Base-by-base conservation (phyloP, 2,113 vertebrate species). In the Camelus dromedarius region DNA sequence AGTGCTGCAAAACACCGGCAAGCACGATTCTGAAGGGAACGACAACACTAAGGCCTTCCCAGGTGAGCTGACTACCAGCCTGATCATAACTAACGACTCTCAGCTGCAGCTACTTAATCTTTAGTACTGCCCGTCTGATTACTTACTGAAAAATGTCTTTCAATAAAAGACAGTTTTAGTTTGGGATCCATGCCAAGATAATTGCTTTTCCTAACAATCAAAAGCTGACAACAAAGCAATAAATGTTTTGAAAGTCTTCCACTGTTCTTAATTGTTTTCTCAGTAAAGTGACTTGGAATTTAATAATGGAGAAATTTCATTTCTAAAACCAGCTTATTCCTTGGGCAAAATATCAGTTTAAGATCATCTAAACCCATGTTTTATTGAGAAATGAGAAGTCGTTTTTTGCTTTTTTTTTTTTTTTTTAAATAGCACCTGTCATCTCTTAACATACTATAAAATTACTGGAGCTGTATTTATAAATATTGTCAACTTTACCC, bases 371-470 rank as follows among this genome's bases (percentile, higher is more conserved):
- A 92, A 73, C 13, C n/a, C 22, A 69, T 10, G 5, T 32, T 67
- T 86, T 26, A 75, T 3, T 28, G 28, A 93, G 26, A 94, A 64
- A 26, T 42, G 30, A 70, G 14, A 81, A 62, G 8, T 9, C 18
- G 46, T 32, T 8, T 13, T 35, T 82, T 19, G 46, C 9, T 66
- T 28, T 10, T 46, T 38, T 35, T 15, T 32, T 72, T 70, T 35
- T 72, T 38, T 72, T 70, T 35, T 72, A 32, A 72, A n/a, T 12
- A 64, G 3, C 4, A 91, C 6, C 46, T 83, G n/a, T 80, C 46
- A 86, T 58, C 58, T 96, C 87, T 69, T 56, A 88, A 64, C n/a
- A 87, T 14, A 91, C 32, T 86, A 75, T 82, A 67, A 82, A 81
- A 62, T 69, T 26, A 91, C 5, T 35, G 6, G 32, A 22, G 35